Conservation (phyloP, 2,888 invertebrate genomes). For the Chelonus formosanus region DNA sequence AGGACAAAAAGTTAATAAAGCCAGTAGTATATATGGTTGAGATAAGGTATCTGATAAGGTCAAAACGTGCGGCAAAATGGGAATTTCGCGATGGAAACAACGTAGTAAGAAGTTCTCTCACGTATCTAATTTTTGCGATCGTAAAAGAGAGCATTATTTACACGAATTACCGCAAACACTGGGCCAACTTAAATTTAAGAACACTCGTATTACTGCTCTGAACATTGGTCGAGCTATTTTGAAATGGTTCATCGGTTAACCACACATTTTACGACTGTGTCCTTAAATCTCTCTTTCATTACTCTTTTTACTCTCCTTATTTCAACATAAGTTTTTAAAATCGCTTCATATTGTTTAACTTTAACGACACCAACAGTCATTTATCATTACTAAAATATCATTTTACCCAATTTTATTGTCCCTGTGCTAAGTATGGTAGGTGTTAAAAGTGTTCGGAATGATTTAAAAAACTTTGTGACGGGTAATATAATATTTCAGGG, state of each 20-base stretch:
- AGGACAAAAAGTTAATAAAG: conserved; percentile 56
- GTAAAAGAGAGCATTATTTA: conserved; percentile 10
- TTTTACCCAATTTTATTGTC: too few species aligned
- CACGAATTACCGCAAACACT: neutral
- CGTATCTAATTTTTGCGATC: conserved; percentile 51
- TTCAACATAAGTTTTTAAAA: too few species aligned
- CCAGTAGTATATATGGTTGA: neutral
- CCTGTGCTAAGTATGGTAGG: neutral
- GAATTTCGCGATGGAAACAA: conserved; percentile 42
- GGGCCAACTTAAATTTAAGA: neutral
- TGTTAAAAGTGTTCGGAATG: conserved; percentile 15
- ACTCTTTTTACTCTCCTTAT: too few species aligned
- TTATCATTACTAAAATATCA: too few species aligned
- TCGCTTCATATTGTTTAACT: too few species aligned
- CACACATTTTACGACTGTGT: too few species aligned
- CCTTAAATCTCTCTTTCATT: too few species aligned
- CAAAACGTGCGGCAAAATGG: conserved; percentile 44
- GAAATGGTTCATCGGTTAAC: too few species aligned
- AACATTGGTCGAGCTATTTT: too few species aligned
- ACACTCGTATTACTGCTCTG: too few species aligned
- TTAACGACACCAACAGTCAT: too few species aligned
- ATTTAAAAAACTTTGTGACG: conserved; percentile 3
- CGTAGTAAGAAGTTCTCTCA: conserved; percentile 52
- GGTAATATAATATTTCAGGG: conserved; percentile 10
- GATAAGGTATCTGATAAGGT: conserved; percentile 13